phyloP scores from a whole-genome alignment of 2,888 invertebrate genomes.

The Tupiocoris notatus region DNA sequence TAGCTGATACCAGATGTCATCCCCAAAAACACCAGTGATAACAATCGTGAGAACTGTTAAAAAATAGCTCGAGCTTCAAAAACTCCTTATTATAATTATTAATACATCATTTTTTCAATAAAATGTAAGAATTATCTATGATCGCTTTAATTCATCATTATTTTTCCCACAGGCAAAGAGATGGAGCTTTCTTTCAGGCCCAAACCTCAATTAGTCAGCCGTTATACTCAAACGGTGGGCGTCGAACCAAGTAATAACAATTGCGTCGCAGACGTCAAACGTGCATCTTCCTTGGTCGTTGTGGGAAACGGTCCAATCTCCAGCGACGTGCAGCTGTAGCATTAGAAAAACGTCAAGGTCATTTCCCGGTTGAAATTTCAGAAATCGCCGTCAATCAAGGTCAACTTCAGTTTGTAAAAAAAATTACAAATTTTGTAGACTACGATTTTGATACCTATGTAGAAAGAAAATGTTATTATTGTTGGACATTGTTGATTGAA shows the following conservation, averaged over 20 bases:
- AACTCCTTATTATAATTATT: too few species aligned
- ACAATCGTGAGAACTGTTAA: too few species aligned
- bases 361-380: background rate
- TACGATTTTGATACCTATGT: too few species aligned
- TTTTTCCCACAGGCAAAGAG: slow-evolving; percentile 36
- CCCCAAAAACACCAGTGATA: too few species aligned
- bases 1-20: too few species aligned
- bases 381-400: slow-evolving; percentile 8
- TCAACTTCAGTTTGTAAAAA: slow-evolving; percentile 24
- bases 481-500: background rate
- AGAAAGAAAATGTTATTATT: too few species aligned
- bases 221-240: slow-evolving; percentile 44
- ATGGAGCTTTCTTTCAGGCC: slow-evolving; percentile 44
- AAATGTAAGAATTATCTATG: too few species aligned
- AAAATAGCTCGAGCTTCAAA: too few species aligned
- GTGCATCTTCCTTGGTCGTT: slow-evolving; percentile 25
- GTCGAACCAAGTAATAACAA: slow-evolving; percentile 41
- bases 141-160: too few species aligned
- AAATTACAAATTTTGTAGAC: too few species aligned
- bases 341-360: slow-evolving; percentile 33
- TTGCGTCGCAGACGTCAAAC: slow-evolving; percentile 10
- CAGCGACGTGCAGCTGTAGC: slow-evolving; percentile 45
- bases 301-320: slow-evolving; percentile 43
- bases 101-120: too few species aligned
- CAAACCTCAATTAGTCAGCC: slow-evolving; percentile 42